These are phyloP conservation scores for Aphis gossypii DNA, from an alignment of 1,140 invertebrate species.

Conservation along the genomic window DNA sequence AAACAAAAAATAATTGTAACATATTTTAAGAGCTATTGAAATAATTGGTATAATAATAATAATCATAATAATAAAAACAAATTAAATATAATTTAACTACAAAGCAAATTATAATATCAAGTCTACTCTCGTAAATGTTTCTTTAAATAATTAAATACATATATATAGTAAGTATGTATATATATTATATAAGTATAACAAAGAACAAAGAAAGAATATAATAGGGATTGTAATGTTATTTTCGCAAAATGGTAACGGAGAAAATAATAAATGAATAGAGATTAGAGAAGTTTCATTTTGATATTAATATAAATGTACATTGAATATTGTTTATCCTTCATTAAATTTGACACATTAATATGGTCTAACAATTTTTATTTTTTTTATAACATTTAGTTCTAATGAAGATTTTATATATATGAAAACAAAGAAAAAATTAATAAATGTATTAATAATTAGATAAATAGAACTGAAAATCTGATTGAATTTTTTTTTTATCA, in stretches of 20 bases:
- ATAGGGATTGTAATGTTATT: not conserved
- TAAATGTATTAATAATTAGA: not conserved
- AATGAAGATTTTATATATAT: not conserved
- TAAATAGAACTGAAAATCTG: not conserved
- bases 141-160: constrained; percentile 1
- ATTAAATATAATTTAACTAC: constrained; percentile 47
- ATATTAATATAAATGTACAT: constrained; percentile 40
- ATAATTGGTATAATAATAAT: constrained; percentile 40
- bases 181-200: constrained; percentile 44
- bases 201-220: constrained; percentile 41
- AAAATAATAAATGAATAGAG: constrained; percentile 19
- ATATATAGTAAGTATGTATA: not conserved
- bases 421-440: not conserved
- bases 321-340: not conserved
- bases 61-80: constrained; percentile 36
- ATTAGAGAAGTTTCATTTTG: constrained; percentile 17
- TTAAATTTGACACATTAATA: not conserved
- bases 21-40: constrained; percentile 34
- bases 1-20: constrained; percentile 30
- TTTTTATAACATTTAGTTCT: not conserved
- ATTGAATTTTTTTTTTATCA: not conserved
- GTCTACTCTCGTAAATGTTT: constrained; percentile 40
- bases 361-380: not conserved
- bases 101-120: constrained; percentile 49
- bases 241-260: constrained; percentile 33